Percentiles rank a stretch among this genome's conserved stretches.
phyloP scores from a whole-genome alignment of 2,888 invertebrate species.

The Eremobia ochroleuca region DNA sequence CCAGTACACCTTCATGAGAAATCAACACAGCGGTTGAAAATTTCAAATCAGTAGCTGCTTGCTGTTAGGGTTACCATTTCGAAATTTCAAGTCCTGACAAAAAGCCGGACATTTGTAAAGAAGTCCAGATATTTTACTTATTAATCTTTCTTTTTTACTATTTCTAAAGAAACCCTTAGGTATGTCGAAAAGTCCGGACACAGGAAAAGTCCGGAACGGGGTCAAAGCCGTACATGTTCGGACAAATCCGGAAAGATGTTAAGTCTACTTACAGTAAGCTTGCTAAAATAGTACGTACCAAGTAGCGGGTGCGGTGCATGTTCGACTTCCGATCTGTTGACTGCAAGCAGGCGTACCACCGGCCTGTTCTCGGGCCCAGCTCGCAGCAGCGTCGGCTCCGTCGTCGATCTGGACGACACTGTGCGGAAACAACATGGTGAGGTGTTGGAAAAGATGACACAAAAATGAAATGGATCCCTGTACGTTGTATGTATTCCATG shows the following conservation, averaged over 20 bases:
- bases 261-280: neutral
- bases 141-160: too few species aligned
- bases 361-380: conserved; percentile 73
- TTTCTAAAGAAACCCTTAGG: too few species aligned
- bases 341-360: conserved; percentile 83
- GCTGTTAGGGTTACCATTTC: too few species aligned
- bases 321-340: conserved; percentile 81
- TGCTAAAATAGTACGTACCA: conserved; percentile 68
- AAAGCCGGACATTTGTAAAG: too few species aligned
- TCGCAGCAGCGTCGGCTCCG: conserved; percentile 72
- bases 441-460: neutral
- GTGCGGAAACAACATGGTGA: conserved; percentile 23
- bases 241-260: neutral
- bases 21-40: neutral
- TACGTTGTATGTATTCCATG: neutral
- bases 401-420: conserved; percentile 83
- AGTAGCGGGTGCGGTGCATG: conserved; percentile 79
- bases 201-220: neutral
- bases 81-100: too few species aligned
- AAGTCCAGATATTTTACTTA: too few species aligned
- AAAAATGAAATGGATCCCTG: neutral
- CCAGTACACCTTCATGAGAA: too few species aligned
- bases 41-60: neutral
- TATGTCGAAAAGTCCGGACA: neutral
- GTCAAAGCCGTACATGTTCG: neutral